Evolutionary conservation across 2,797 vertebrate genomes (phyloP).

Genomic region (Chelmon rostratus): DNA sequence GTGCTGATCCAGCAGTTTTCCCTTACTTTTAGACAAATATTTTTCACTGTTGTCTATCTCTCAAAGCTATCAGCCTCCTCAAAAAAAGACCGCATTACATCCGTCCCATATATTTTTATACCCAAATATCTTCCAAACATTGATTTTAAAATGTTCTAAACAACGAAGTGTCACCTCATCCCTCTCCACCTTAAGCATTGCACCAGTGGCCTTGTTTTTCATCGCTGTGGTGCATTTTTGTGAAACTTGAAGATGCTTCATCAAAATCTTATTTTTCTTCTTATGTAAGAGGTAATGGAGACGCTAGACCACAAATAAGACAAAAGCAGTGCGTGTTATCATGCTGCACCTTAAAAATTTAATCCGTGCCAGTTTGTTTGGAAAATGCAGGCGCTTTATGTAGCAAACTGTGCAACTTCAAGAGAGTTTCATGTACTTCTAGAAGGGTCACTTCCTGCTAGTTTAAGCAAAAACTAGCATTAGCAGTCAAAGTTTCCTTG

Average conservation of each 20-base stretch:
- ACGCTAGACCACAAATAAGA: background rate
- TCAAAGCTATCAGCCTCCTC: conserved; percentile 40
- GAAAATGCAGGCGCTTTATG: background rate
- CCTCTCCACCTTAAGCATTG: conserved; percentile 6
- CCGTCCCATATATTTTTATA: conserved; percentile 24
- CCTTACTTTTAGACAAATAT: conserved; percentile 53
- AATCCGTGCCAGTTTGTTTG: too few relatives aligned
- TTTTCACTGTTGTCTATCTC: conserved; percentile 49
- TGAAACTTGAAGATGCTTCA: conserved; percentile 6
- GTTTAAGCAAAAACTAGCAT: background rate
- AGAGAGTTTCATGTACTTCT: too few relatives aligned
- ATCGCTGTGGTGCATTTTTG: conserved; percentile 32
- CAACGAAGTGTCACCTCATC: conserved; percentile 9
- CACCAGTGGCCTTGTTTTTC: conserved; percentile 38
- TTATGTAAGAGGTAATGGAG: background rate
- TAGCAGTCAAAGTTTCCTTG: background rate
- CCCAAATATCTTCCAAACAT: conserved; percentile 14
- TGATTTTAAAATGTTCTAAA: conserved; percentile 35
- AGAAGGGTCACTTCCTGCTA: background rate
- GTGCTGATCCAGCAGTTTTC: conserved; percentile 64
- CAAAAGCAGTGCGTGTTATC: background rate
- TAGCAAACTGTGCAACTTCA: background rate
- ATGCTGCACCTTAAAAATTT: background rate
- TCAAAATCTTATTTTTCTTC: background rate
- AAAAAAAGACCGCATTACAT: conserved; percentile 5